Percentiles rank a stretch among this genome's conserved stretches.
Conservation (phyloP, 2,888 invertebrate species). For the Thymelicus sylvestris region DNA sequence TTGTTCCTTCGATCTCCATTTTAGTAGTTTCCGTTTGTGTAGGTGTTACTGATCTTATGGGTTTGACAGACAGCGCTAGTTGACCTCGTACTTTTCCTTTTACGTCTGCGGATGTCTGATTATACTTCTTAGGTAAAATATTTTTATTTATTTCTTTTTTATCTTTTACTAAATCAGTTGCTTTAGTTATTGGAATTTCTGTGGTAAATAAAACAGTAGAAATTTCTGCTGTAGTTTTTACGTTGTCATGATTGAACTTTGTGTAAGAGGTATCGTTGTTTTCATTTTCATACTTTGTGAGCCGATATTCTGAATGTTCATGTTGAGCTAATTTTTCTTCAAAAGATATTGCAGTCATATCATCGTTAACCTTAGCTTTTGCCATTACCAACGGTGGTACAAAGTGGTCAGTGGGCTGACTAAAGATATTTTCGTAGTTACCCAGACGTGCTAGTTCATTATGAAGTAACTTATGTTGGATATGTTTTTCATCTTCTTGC, state of each 20-base stretch:
- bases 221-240: constrained; percentile 39
- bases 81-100: constrained; percentile 55
- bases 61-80: background rate
- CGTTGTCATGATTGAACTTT: constrained; percentile 43
- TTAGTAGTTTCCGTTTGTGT: constrained; percentile 15
- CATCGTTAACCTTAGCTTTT: constrained; percentile 77
- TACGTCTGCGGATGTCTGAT: constrained; percentile 58
- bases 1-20: constrained; percentile 26
- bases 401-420: constrained; percentile 80
- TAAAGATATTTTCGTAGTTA: constrained; percentile 77
- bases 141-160: constrained; percentile 61
- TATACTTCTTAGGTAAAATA: constrained; percentile 69
- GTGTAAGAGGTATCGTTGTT: constrained; percentile 44
- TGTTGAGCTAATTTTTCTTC: constrained; percentile 80
- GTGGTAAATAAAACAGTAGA: constrained; percentile 41
- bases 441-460: constrained; percentile 74
- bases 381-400: constrained; percentile 82
- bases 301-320: constrained; percentile 61
- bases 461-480: constrained; percentile 74
- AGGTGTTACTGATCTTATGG: constrained; percentile 17
- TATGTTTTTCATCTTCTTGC: constrained; percentile 69
- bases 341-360: constrained; percentile 79
- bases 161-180: constrained; percentile 47
- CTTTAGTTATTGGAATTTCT: constrained; percentile 45
- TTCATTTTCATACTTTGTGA: constrained; percentile 48